Conservation (phyloP, 2,113 vertebrate genomes). For the Nerophis ophidion region DNA sequence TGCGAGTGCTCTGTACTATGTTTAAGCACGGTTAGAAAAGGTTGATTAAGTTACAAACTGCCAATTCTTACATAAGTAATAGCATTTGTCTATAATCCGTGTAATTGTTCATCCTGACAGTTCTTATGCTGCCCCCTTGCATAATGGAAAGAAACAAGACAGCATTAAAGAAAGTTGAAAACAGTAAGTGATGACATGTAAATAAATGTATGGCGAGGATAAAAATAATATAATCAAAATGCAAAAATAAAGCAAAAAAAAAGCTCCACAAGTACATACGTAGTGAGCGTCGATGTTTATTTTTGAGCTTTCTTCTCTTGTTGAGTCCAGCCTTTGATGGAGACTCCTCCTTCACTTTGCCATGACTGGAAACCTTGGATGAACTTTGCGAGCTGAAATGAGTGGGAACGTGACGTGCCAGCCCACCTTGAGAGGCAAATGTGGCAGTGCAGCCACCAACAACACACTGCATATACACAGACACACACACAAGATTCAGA, state of each 20-base stretch:
- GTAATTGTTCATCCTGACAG: too few relatives aligned
- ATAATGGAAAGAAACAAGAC: too few relatives aligned
- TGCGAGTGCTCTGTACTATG: too few relatives aligned
- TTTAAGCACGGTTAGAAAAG: too few relatives aligned
- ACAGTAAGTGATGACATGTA: not conserved
- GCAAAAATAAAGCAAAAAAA: too few relatives aligned
- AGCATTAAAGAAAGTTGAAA: not conserved
- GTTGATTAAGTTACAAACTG: too few relatives aligned
- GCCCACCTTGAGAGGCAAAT: conserved; percentile 95
- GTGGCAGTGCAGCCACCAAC: conserved; percentile 96
- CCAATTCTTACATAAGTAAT: too few relatives aligned
- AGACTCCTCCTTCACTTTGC: conserved; percentile 93
- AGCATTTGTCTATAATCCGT: too few relatives aligned
- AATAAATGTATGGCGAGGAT: not conserved
- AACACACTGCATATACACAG: conserved; percentile 79
- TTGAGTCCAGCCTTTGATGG: conserved; percentile 95
- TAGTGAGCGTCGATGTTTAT: conserved; percentile 85
- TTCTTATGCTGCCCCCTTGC: too few relatives aligned
- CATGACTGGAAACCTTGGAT: conserved; percentile 85
- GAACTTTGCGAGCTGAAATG: conserved; percentile 97
- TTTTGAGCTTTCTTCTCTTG: conserved; percentile 90
- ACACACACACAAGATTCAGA: not conserved
- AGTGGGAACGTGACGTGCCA: conserved; percentile 95
- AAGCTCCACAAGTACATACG: conserved; percentile 71
- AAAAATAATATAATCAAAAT: too few relatives aligned